Evolutionary conservation across 2,113 vertebrate species (phyloP), one percentile per base, ranked within the genome.

Genomic region (Neofelis nebulosa): DNA sequence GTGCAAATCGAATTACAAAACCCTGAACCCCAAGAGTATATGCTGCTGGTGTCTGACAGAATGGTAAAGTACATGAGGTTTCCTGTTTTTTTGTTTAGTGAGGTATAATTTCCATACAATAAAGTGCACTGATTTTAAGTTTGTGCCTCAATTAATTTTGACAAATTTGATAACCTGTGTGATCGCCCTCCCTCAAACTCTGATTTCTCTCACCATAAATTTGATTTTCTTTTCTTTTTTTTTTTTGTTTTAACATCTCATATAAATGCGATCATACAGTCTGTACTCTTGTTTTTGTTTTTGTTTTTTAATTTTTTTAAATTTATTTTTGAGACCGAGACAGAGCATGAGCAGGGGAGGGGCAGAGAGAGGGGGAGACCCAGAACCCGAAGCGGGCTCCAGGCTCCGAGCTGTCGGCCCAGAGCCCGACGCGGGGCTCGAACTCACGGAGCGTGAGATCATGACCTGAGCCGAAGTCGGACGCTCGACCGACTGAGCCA

Each of bases 131-230:
- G 23, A 68, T 69, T 82, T 82, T 82, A 93, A 94, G 2, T 29
- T 61, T 85, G 87, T 14, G 86, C 9, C 29, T 69, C 10, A n/a
- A 74, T 94, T 89, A 83, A 91, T 95, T 92, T 92, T 92, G n/a
- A 73, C 5, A 91, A 91, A 94, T 61, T 93, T 74, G 69, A 93
- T 74, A 55, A 55, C 41, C 36, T 80, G 7, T n/a, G 36, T 57
- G 33, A 90, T 4, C 4, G 66, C 2, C 29, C 19, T 69, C 10
- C 25, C 16, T 8, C 55, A 88, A 71, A 36, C 12, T 66, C 12
- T 86, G 38, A 41, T 85, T 92, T 94, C 13, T 50, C 15, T 79
- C 65, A 71, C 38, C 81, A 48, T n/a, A 74, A 92, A 82, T 88
- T 94, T 38, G 18, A 74, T 86, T 95, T 45, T 3, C 19, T 94